Evolutionary conservation across 1,140 invertebrate genomes (phyloP), one percentile per base, ranked within the genome.

Genomic region (Heliconius melpomene): DNA sequence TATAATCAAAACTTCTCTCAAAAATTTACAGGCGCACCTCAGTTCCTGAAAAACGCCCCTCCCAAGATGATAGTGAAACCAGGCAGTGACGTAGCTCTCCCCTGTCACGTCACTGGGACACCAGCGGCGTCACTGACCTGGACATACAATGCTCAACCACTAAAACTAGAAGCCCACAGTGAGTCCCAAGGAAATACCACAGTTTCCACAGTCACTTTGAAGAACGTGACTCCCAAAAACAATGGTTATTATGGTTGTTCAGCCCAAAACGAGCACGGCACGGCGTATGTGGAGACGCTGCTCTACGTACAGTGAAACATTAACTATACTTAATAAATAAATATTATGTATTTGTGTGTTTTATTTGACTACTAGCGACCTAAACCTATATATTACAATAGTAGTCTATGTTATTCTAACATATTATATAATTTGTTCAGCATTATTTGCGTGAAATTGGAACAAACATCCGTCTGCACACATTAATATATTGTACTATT

Each of bases 191-290:
- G 74, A 2, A 75, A 75, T 23, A 75, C 74, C 7, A 75, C 32
- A 1, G 74, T 40, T 5, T 60, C 74, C 20, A 52, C 26, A 3
- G 13, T 75, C 18, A 75, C 36, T 18, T 36, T 75, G 20, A 40
- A 13, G 11, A 7, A 23, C 8, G 54, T 75, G 1, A 26, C 57
- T 6, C 16, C 46, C 2, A 38, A 32, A 7, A 52, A 75, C 13
- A 75, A 18, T 7, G 74, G 74, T 1, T 75, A 75, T 18, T 75
- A 75, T 6, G 74, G 74, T 9, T 75, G 74, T n/a, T 38, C 16
- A 13, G 74, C 46, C 1, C 8, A 40, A 5, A 75, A 75, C 7
- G 54, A 75, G 36, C 20, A 66, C 7, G 74, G 74, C 2, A 60
- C 36, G 1, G 60, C 60, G 32, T 75, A 75, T 13, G 60, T 9